These are phyloP conservation scores for Morphnarchus princeps DNA, from an alignment of 2,113 vertebrate genomes.

Conservation along the genomic window DNA sequence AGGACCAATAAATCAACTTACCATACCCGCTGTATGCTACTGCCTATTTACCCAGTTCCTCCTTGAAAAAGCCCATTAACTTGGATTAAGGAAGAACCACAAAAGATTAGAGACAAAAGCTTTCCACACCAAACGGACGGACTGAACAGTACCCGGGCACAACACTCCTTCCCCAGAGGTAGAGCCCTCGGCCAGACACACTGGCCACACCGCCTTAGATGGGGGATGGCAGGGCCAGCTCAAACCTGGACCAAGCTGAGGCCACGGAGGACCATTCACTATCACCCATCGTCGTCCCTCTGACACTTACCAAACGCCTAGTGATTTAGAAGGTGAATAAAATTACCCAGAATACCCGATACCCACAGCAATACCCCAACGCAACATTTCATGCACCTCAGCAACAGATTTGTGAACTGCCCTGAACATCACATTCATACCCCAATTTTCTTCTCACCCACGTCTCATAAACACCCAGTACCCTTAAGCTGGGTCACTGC, in stretches of 20 bases:
- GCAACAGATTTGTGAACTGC: not conserved
- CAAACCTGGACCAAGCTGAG: not conserved
- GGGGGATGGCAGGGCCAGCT: not conserved
- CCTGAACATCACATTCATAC: not conserved
- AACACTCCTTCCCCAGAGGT: not conserved
- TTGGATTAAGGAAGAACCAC: not conserved
- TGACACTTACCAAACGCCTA: not conserved
- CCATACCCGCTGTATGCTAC: no score
- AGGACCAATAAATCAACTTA: not conserved
- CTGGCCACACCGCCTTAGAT: rapidly evolving
- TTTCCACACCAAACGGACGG: rapidly evolving
- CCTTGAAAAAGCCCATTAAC: not conserved
- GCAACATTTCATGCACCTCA: not conserved
- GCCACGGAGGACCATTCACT: not conserved
- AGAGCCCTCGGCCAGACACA: no score
- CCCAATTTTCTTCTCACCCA: not conserved
- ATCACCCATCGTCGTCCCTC: not conserved
- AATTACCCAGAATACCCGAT: rapidly evolving
- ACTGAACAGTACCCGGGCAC: not conserved
- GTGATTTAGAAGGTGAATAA: not conserved
- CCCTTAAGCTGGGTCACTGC: not conserved
- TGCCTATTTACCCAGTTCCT: not conserved
- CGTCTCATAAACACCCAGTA: not conserved
- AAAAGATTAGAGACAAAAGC: not conserved
- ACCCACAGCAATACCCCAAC: not conserved